phyloP scores from a whole-genome alignment of 2,113 vertebrate species.

The Chrysemys picta region DNA sequence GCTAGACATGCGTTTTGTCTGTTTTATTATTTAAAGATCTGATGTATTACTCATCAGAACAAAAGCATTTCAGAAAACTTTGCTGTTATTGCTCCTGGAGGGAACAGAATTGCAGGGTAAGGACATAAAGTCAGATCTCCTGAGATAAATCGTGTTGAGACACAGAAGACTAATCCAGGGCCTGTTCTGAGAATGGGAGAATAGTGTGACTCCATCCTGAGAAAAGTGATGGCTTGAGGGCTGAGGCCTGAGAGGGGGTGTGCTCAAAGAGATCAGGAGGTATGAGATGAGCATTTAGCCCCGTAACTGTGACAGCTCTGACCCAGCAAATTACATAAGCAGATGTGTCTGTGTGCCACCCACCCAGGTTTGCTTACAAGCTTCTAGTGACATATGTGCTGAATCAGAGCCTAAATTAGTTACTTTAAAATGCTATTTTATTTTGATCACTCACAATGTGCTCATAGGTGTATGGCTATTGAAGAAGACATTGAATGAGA shows the following conservation, averaged over 20 bases:
- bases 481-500: neutral
- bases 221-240: neutral
- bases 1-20: neutral
- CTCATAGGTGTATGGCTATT: neutral
- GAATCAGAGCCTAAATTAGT: neutral
- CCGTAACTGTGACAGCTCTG: slow-evolving; percentile 6
- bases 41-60: neutral
- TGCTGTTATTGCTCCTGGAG: neutral
- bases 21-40: neutral
- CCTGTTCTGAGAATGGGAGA: neutral
- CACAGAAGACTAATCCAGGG: neutral
- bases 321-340: neutral
- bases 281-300: fast-evolving
- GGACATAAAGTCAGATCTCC: neutral
- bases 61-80: too few species aligned
- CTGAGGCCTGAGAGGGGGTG: neutral
- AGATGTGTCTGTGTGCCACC: neutral
- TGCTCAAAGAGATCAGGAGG: neutral
- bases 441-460: neutral
- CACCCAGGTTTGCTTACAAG: neutral
- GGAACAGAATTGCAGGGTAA: neutral
- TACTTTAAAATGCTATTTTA: neutral
- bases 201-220: neutral
- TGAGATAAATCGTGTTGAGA: too few species aligned
- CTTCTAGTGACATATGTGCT: neutral